Conservation (phyloP, 2,113 vertebrate genomes). For the Actinemys pallida region DNA sequence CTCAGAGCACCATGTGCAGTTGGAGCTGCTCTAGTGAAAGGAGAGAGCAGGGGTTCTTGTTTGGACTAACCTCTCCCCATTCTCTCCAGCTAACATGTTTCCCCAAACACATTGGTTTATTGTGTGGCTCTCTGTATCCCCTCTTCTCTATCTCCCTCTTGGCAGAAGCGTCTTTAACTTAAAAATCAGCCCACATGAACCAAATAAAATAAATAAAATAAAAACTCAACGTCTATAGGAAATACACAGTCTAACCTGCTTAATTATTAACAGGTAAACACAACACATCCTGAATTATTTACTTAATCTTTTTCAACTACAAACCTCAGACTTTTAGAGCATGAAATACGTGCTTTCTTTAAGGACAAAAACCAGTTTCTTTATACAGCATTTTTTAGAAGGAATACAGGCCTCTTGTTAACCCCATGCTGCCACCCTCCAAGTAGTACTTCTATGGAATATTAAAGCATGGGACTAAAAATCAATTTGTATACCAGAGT, state of each 20-base stretch:
- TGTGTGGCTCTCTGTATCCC: slow-evolving; percentile 43
- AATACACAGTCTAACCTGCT: slow-evolving; percentile 78
- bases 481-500: neutral
- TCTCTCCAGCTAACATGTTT: slow-evolving; percentile 19
- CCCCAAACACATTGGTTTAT: slow-evolving; percentile 30
- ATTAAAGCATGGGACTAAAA: slow-evolving; percentile 42
- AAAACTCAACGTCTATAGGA: slow-evolving; percentile 77
- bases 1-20: neutral
- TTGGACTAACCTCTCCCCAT: slow-evolving; percentile 5
- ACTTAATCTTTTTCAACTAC: slow-evolving; percentile 79
- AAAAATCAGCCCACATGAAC: slow-evolving; percentile 72
- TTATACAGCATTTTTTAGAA: slow-evolving; percentile 38
- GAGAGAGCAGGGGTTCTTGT: neutral
- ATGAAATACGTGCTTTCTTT: slow-evolving; percentile 73
- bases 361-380: slow-evolving; percentile 71
- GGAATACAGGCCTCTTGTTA: slow-evolving; percentile 46
- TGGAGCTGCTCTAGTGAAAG: neutral
- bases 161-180: slow-evolving; percentile 66
- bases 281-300: slow-evolving; percentile 84
- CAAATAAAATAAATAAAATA: slow-evolving; percentile 76
- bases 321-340: slow-evolving; percentile 79
- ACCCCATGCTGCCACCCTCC: slow-evolving; percentile 53
- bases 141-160: slow-evolving; percentile 25
- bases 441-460: slow-evolving; percentile 24
- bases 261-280: slow-evolving; percentile 87